Evolutionary conservation across 2,113 vertebrate genomes (phyloP), one percentile per base, ranked within the genome.

Genomic region (Ursus arctos): DNA sequence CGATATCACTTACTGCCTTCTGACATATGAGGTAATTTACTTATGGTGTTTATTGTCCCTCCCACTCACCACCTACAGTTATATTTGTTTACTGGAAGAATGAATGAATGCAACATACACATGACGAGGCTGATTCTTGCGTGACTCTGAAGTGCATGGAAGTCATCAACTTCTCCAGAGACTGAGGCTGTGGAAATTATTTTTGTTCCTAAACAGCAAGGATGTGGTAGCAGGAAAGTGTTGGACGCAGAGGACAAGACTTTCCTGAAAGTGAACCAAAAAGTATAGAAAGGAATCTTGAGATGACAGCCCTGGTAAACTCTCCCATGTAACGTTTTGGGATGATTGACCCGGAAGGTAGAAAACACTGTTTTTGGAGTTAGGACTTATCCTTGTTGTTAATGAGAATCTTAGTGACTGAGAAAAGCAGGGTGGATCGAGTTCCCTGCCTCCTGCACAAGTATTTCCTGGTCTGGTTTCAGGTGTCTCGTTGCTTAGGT

Each of bases 401-500:
- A 80, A 88, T 84, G 90, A 94, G 89, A 83, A 87, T 92, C 28
- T 43, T 40, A 83, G 61, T 36, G 43, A 69, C 88, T 57, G 85
- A 86, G 77, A 74, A 89, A 91, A 89, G 90, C 55, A 18, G 43
- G 71, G 40, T 19, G 43, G 97, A 89, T 98, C 36, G 0, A 88
- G 69, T 97, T 97, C 79, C 95, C 61, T 72, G 92, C 61, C 90
- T 91, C 80, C 76, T 85, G 90, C 76, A 90, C 95, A 96, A 91
- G 47, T 81, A 90, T 96, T 97, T 97, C 96, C 98, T 95, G 92
- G 72, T 94, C 82, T 81, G 95, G 87, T 98, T 86, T 98, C 94
- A 94, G 92, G 90, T 97, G 80, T 96, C 87, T 19, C 12, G 82
- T 87, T 84, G 63, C 74, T 81, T 59, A 92, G 97, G 90, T 96